phyloP scores from a whole-genome alignment of 2,113 vertebrate genomes.

The Cyprinodon brontotheroides region DNA sequence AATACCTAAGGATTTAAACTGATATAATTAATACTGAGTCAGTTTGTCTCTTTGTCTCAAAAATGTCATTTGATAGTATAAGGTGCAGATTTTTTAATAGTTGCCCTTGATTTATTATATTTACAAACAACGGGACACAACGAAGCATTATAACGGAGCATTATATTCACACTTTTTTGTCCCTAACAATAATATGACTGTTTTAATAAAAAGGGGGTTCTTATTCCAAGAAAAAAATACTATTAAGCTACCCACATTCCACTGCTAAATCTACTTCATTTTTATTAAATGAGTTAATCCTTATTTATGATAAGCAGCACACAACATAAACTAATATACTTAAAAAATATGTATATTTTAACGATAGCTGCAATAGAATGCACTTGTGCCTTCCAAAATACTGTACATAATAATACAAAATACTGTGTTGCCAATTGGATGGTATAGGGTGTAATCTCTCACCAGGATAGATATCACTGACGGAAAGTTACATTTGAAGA shows the following conservation, averaged over 20 bases:
- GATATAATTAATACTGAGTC: conserved; percentile 11
- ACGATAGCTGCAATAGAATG: neutral
- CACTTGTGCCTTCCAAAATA: too few relatives aligned
- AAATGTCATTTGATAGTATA: conserved; percentile 3
- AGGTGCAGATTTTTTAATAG: neutral
- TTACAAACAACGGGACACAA: conserved; percentile 3
- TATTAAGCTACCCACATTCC: neutral
- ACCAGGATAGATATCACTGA: too few relatives aligned
- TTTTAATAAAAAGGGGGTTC: conserved; percentile 43
- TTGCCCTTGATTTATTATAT: conserved; percentile 30
- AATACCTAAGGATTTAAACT: conserved; percentile 36
- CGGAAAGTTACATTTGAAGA: too few relatives aligned
- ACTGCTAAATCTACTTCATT: too few relatives aligned
- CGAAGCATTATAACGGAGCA: conserved; percentile 12
- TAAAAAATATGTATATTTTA: neutral
- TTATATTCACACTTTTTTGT: conserved; percentile 29
- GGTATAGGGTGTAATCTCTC: too few relatives aligned
- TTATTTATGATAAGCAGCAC: neutral
- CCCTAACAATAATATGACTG: conserved; percentile 37
- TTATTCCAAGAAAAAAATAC: conserved; percentile 46
- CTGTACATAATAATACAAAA: too few relatives aligned
- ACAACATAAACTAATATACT: neutral
- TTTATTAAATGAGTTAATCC: neutral
- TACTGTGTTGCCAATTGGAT: too few relatives aligned
- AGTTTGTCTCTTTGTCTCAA: conserved; percentile 5